Evolutionary conservation across 1,140 invertebrate species (phyloP).

Genomic region (Amyelois transitella): DNA sequence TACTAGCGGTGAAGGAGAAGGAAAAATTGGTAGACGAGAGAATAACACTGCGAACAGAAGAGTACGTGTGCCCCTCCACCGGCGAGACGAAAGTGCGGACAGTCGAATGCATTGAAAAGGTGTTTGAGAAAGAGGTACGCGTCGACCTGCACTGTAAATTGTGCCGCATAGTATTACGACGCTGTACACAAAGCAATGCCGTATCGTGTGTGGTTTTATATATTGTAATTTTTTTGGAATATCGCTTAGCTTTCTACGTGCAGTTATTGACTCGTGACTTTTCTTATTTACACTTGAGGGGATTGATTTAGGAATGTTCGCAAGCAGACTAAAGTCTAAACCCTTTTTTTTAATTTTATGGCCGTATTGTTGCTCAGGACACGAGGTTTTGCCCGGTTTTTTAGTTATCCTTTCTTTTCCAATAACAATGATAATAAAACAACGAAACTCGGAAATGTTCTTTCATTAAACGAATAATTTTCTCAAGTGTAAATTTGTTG

Average conservation of each 20-base stretch:
- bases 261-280: constrained; percentile 15
- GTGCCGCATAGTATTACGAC: constrained; percentile 35
- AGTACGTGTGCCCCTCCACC: constrained; percentile 88
- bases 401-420: too few species aligned
- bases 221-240: constrained; percentile 24
- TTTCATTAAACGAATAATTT: background rate
- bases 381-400: too few species aligned
- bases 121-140: constrained; percentile 95
- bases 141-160: constrained; percentile 53
- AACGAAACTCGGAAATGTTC: too few species aligned
- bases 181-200: constrained; percentile 63
- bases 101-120: constrained; percentile 94
- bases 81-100: constrained; percentile 90
- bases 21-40: constrained; percentile 92
- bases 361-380: too few species aligned
- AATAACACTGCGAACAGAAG: constrained; percentile 89
- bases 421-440: too few species aligned
- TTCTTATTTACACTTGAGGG: background rate
- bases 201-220: constrained; percentile 63
- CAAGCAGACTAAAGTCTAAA: too few species aligned
- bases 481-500: constrained; percentile 3
- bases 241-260: constrained; percentile 66
- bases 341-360: too few species aligned
- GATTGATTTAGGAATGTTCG: background rate
- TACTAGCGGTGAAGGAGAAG: constrained; percentile 88